These are phyloP conservation scores for Etheostoma perlongum DNA, from an alignment of 2,797 vertebrate genomes.

Conservation along the genomic window DNA sequence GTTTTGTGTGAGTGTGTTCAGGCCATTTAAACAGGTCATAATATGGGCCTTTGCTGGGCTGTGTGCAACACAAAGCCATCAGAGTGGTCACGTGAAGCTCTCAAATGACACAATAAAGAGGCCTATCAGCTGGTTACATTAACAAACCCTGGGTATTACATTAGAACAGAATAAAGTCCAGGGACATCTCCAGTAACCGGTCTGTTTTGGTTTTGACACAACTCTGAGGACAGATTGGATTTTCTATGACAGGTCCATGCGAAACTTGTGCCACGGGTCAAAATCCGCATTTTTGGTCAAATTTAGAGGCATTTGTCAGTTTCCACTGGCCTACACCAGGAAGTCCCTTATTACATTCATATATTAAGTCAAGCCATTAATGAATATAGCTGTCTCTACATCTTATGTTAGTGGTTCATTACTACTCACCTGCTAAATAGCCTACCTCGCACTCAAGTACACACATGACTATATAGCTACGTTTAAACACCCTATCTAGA, in stretches of 20 bases:
- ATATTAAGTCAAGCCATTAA: background rate
- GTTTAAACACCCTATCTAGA: background rate
- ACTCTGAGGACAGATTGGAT: background rate
- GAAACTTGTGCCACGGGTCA: background rate
- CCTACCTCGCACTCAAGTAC: background rate
- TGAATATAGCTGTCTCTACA: background rate
- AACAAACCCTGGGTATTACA: constrained; percentile 40
- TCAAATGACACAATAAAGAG: constrained; percentile 68
- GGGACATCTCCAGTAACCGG: background rate
- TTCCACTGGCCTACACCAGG: background rate
- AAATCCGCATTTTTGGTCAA: background rate
- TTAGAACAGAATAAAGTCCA: constrained; percentile 14
- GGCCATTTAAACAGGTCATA: constrained; percentile 29
- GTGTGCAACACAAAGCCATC: constrained; percentile 62
- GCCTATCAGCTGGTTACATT: constrained; percentile 42
- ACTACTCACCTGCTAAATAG: background rate
- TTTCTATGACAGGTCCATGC: background rate
- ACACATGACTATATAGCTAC: background rate
- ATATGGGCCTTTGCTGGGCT: constrained; percentile 51
- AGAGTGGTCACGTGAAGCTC: constrained; percentile 71
- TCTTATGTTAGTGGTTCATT: background rate
- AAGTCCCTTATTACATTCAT: background rate
- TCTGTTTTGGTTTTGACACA: constrained; percentile 22
- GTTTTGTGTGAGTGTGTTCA: constrained; percentile 17
- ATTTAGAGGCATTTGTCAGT: background rate